These are phyloP conservation scores for Nephotettix cincticeps DNA, from an alignment of 1,140 invertebrate genomes.

Conservation along the genomic window DNA sequence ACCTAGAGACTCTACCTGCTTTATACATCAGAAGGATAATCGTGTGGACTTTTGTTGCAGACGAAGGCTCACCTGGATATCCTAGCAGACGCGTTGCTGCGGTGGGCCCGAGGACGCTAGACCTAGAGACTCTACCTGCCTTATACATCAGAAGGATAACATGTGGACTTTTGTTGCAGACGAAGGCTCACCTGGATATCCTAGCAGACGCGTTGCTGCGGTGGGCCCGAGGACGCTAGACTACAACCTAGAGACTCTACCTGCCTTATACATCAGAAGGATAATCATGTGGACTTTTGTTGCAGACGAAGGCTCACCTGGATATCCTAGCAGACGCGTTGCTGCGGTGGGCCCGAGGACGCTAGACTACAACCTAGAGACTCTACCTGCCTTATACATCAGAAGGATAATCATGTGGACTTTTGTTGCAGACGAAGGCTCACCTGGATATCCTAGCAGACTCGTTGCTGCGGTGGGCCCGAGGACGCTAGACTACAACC, in stretches of 20 bases:
- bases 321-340: slow-evolving; percentile 91
- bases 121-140: slow-evolving; percentile 65
- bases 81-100: slow-evolving; percentile 84
- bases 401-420: neutral
- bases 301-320: slow-evolving; percentile 91
- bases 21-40: no score
- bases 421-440: slow-evolving; percentile 82
- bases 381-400: slow-evolving; percentile 13
- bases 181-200: slow-evolving; percentile 91
- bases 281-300: slow-evolving; percentile 43
- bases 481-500: slow-evolving; percentile 60
- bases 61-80: slow-evolving; percentile 93
- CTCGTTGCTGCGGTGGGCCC: slow-evolving; percentile 67
- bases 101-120: slow-evolving; percentile 43
- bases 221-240: slow-evolving; percentile 26
- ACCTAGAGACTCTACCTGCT: no score
- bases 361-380: slow-evolving; percentile 16
- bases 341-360: slow-evolving; percentile 54
- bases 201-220: slow-evolving; percentile 87
- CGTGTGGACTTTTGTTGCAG: slow-evolving; percentile 60
- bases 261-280: neutral
- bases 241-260: no score
- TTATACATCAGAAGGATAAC: no score
- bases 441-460: slow-evolving; percentile 92
- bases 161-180: slow-evolving; percentile 63